A percentile compares a stretch with the other conserved stretches of the same genome.
Evolutionary conservation across 2,797 vertebrate genomes (phyloP).

Genomic region (Microchirus variegatus): DNA sequence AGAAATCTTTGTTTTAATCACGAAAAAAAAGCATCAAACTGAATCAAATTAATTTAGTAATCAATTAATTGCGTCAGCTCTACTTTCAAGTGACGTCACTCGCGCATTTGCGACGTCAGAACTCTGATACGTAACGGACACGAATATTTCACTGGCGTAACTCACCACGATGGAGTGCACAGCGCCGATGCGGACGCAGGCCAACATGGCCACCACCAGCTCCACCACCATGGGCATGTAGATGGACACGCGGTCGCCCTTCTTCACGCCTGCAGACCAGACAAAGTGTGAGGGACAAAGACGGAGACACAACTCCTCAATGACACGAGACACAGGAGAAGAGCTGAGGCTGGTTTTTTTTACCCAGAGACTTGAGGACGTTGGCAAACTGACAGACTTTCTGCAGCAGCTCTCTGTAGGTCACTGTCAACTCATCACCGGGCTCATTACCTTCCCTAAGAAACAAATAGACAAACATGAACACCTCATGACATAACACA

Average conservation of each 20-base stretch:
- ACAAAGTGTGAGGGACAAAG: too few relatives aligned
- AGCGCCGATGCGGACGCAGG: constrained; percentile 93
- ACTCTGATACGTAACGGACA: too few relatives aligned
- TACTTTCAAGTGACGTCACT: too few relatives aligned
- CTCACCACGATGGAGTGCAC: constrained; percentile 96
- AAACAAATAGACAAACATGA: neutral
- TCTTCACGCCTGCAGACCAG: constrained; percentile 85
- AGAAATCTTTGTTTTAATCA: too few relatives aligned
- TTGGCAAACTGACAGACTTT: constrained; percentile 94
- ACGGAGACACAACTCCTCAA: too few relatives aligned
- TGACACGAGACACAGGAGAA: too few relatives aligned
- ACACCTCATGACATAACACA: too few relatives aligned
- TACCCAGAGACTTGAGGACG: constrained; percentile 92
- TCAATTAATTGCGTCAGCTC: too few relatives aligned
- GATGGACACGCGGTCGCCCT: constrained; percentile 93
- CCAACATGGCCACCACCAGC: constrained; percentile 94
- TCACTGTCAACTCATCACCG: constrained; percentile 86
- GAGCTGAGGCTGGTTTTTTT: neutral
- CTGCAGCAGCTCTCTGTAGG: constrained; percentile 90
- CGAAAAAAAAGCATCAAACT: too few relatives aligned
- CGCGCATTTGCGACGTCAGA: too few relatives aligned
- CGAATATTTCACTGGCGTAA: neutral
- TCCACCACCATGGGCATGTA: constrained; percentile 99
- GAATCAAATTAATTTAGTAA: too few relatives aligned
- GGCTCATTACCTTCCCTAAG: constrained; percentile 96